phyloP scores from a whole-genome alignment of 1,140 invertebrate species.

The Venustaconcha ellipsiformis region DNA sequence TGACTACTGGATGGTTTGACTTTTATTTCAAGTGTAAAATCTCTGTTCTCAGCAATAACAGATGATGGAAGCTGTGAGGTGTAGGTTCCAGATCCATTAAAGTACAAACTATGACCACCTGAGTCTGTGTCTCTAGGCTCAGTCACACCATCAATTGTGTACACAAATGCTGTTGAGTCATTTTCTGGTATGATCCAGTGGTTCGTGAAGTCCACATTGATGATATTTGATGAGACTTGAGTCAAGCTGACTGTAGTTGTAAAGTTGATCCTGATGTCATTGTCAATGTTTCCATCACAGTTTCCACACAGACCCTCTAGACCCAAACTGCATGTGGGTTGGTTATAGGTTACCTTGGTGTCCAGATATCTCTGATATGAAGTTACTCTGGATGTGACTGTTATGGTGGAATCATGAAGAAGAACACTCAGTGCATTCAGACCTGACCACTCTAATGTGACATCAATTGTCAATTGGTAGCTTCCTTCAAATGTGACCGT shows the following conservation, averaged over 20 bases:
- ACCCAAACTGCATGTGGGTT: conserved; percentile 5
- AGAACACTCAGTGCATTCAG: too few relatives aligned
- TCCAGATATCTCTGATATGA: too few relatives aligned
- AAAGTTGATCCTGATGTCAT: conserved; percentile 27
- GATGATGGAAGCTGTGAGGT: conserved; percentile 11
- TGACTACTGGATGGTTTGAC: conserved; percentile 16
- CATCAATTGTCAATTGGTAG: too few relatives aligned
- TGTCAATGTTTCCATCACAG: conserved; percentile 33
- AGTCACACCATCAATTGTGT: conserved; percentile 17
- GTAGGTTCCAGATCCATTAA: conserved; percentile 32
- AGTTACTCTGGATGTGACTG: too few relatives aligned
- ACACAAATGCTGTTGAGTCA: conserved; percentile 21
- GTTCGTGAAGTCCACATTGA: conserved; percentile 21
- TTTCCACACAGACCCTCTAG: conserved; percentile 36
- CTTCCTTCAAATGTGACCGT: too few relatives aligned
- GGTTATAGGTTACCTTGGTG: too few relatives aligned
- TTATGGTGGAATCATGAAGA: too few relatives aligned
- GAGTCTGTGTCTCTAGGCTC: conserved; percentile 1
- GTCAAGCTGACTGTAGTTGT: conserved; percentile 5
- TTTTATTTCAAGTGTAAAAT: conserved; percentile 32
- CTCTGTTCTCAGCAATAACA: conserved; percentile 13
- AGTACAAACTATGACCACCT: conserved; percentile 25
- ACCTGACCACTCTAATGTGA: too few relatives aligned
- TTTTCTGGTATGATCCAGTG: conserved; percentile 2
- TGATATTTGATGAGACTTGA: conserved; percentile 15